Evolutionary conservation across 2,797 vertebrate species (phyloP), one percentile per base, ranked within the genome.

Genomic region (Crax fasciolata): DNA sequence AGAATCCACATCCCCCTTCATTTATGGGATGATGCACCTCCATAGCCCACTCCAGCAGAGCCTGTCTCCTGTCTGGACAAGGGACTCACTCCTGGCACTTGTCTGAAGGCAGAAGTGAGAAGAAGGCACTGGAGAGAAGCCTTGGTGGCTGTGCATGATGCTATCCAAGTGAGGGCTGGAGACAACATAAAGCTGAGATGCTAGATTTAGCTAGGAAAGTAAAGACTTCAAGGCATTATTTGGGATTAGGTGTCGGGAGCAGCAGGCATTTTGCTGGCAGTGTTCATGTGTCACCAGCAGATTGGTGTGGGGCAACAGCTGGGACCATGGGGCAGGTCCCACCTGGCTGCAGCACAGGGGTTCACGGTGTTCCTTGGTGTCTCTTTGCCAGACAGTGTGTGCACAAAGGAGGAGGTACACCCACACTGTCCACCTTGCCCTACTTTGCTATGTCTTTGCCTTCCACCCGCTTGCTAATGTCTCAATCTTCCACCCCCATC

Each of bases 131-230:
- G 2, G 55, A 63, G 39, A 43, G 52, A 24, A 57, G 11, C 32
- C 24, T 48, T 39, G 24, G 44, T 3, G 1, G 23, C 10, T 21
- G 75, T 21, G 44, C 44, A 1, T 35, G n/a, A 58, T 1, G 0
- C 19, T 67, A 46, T 23, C 25, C 17, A 51, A 21, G 57, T 10
- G 55, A 77, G 24, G 10, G 12, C 19, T 78, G 83, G 41, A 68
- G 62, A 35, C 21, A 72, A 38, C 51, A 61, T 32, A 18, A 70
- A 39, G 18, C 44, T 57, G 25, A 81, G 32, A 49, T 35, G 24
- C 14, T 13, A 43, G n/a, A 39, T 75, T 78, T 85, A 15, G 0
- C 4, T 90, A 58, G 70, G 49, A 78, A 81, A 85, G 59, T 9
- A 75, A 43, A 85, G 38, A 66, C 57, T 87, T 39, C 8, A 49